Conservation (phyloP, 2,113 vertebrate genomes). For the Nematolebias whitei region DNA sequence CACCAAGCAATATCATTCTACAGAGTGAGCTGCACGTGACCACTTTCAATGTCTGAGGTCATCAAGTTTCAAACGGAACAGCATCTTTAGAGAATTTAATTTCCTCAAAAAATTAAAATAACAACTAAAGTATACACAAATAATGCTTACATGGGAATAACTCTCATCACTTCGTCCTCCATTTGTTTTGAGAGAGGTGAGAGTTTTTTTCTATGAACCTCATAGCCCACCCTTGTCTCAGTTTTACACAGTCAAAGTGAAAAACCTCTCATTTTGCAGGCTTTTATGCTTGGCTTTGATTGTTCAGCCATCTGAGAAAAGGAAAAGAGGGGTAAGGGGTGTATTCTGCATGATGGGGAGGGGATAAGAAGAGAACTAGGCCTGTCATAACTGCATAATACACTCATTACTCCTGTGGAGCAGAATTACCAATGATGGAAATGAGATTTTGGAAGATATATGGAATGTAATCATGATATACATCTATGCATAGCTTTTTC, state of each 20-base stretch:
- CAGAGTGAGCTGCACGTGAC: slow-evolving; percentile 36
- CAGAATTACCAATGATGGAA: slow-evolving; percentile 80
- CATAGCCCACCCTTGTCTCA: slow-evolving; percentile 43
- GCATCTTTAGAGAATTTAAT: neutral
- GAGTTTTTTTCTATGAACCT: slow-evolving; percentile 19
- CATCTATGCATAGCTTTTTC: slow-evolving; percentile 78
- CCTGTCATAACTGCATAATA: slow-evolving; percentile 81
- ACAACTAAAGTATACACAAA: neutral
- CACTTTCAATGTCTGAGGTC: slow-evolving; percentile 26
- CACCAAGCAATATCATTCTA: slow-evolving; percentile 35
- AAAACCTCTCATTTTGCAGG: slow-evolving; percentile 68
- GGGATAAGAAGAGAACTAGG: slow-evolving; percentile 54
- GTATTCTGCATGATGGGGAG: slow-evolving; percentile 48
- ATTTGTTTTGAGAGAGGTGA: slow-evolving; percentile 9
- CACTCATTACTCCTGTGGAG: slow-evolving; percentile 77
- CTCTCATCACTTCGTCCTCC: neutral
- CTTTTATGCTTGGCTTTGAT: slow-evolving; percentile 68
- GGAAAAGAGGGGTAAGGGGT: slow-evolving; percentile 13
- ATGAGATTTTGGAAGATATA: slow-evolving; percentile 82
- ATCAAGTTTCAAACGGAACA: slow-evolving; percentile 13
- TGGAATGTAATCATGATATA: slow-evolving; percentile 82
- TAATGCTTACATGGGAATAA: neutral
- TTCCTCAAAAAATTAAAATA: neutral
- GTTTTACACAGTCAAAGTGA: slow-evolving; percentile 51
- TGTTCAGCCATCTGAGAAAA: slow-evolving; percentile 69